phyloP scores from a whole-genome alignment of 1,140 invertebrate species.

The Meloidogyne hapla region DNA sequence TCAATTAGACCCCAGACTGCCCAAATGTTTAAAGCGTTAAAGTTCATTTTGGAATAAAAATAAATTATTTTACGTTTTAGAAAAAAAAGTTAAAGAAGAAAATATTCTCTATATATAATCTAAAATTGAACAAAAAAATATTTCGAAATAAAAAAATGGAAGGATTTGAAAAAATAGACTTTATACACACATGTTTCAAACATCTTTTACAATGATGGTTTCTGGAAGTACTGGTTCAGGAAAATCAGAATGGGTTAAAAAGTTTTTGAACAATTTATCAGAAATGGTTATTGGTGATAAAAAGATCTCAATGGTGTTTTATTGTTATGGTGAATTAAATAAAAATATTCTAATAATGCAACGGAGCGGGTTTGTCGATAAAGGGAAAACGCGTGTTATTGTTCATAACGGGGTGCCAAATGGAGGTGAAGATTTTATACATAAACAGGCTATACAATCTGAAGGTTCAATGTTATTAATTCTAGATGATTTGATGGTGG shows the following conservation, averaged over 20 bases:
- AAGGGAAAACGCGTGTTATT: not conserved
- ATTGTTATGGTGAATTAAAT: slow-evolving; percentile 37
- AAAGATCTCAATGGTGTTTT: slow-evolving; percentile 11
- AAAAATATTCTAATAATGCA: slow-evolving; percentile 28
- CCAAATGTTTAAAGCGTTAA: too few relatives aligned
- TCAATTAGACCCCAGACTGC: too few relatives aligned
- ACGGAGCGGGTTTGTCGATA: too few relatives aligned
- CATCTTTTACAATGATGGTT: slow-evolving; percentile 35
- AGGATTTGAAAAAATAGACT: not conserved
- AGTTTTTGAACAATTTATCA: slow-evolving; percentile 9
- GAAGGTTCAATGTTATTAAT: slow-evolving; percentile 16
- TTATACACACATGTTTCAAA: slow-evolving; percentile 16
- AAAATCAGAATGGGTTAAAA: slow-evolving; percentile 29
- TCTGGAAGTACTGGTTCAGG: slow-evolving; percentile 29
- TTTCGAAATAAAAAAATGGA: not conserved
- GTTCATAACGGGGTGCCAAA: slow-evolving; percentile 8
- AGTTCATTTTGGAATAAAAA: too few relatives aligned
- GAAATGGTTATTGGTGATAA: not conserved
- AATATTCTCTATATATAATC: not conserved
- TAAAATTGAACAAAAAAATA: not conserved
- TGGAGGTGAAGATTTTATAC: slow-evolving; percentile 5
- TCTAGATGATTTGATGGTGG: slow-evolving; percentile 29
- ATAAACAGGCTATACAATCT: not conserved
- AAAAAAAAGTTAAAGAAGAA: not conserved
- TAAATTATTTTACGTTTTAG: not conserved